These are phyloP conservation scores for Myotis daubentonii DNA, from an alignment of 2,797 vertebrate genomes.

Conservation along the genomic window DNA sequence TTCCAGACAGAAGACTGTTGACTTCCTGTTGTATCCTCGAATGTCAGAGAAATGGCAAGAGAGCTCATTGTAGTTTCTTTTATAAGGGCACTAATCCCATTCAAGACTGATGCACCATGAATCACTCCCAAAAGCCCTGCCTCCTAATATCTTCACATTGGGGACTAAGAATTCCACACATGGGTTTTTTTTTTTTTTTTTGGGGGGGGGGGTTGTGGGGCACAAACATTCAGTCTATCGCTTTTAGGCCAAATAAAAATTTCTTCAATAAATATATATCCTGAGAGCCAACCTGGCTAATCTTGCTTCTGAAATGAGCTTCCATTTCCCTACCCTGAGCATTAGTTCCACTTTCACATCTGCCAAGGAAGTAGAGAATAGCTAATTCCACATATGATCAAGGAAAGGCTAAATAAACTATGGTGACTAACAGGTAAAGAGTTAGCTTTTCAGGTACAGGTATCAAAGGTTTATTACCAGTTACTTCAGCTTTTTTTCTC, in stretches of 20 bases:
- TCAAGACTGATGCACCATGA: neutral
- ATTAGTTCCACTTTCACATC: neutral
- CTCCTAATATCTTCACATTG: neutral
- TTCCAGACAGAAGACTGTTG: neutral
- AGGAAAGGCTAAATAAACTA: neutral
- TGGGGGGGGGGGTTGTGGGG: rapidly evolving
- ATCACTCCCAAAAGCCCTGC: neutral
- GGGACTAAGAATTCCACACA: neutral
- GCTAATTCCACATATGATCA: neutral
- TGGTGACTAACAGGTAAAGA: neutral
- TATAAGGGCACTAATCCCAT: neutral
- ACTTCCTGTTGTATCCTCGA: neutral
- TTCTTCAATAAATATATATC: neutral
- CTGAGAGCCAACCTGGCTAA: neutral
- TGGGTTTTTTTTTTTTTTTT: neutral
- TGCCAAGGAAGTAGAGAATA: neutral
- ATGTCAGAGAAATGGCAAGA: neutral
- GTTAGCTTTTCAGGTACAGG: neutral
- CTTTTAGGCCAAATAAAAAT: neutral
- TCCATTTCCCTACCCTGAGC: neutral
- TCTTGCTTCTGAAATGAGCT: neutral
- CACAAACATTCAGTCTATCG: neutral
- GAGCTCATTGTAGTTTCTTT: neutral
- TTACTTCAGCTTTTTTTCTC: neutral
- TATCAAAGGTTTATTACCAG: neutral